phyloP scores from a whole-genome alignment of 2,888 invertebrate species.

The Palloptera scutellata region DNA sequence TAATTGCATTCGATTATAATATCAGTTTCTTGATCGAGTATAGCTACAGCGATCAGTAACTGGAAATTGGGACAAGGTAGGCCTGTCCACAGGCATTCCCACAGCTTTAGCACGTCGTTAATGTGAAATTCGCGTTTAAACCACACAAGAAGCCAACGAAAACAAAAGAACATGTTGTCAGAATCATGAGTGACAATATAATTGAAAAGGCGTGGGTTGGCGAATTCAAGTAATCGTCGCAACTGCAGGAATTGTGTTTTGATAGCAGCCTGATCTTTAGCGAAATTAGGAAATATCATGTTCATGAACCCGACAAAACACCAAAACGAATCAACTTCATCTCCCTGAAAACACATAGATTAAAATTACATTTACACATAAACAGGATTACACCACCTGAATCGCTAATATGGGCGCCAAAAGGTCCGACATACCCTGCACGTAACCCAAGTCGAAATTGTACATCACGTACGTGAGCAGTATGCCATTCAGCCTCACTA shows the following conservation, averaged over 20 bases:
- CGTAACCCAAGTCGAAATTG: slow-evolving; percentile 96
- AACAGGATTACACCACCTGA: slow-evolving; percentile 38
- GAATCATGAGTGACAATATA: slow-evolving; percentile 75
- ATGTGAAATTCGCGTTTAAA: slow-evolving; percentile 95
- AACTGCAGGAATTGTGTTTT: slow-evolving; percentile 89
- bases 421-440: slow-evolving; percentile 98
- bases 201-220: slow-evolving; percentile 83
- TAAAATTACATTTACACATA: neutral
- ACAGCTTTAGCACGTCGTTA: slow-evolving; percentile 85
- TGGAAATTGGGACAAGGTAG: slow-evolving; percentile 95
- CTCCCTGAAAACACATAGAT: slow-evolving; percentile 68
- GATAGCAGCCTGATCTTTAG: slow-evolving; percentile 96
- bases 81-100: slow-evolving; percentile 97
- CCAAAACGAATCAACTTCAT: slow-evolving; percentile 98
- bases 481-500: slow-evolving; percentile 85
- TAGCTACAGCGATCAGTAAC: slow-evolving; percentile 89
- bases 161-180: slow-evolving; percentile 98
- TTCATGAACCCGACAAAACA: slow-evolving; percentile 99
- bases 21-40: slow-evolving; percentile 88
- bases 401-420: slow-evolving; percentile 90
- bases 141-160: slow-evolving; percentile 95
- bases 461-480: slow-evolving; percentile 99
- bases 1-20: slow-evolving; percentile 90
- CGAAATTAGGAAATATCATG: slow-evolving; percentile 90
- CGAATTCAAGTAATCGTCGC: slow-evolving; percentile 80